Evolutionary conservation across 2,888 invertebrate species (phyloP).

Genomic region (Caenorhabditis virilis): DNA sequence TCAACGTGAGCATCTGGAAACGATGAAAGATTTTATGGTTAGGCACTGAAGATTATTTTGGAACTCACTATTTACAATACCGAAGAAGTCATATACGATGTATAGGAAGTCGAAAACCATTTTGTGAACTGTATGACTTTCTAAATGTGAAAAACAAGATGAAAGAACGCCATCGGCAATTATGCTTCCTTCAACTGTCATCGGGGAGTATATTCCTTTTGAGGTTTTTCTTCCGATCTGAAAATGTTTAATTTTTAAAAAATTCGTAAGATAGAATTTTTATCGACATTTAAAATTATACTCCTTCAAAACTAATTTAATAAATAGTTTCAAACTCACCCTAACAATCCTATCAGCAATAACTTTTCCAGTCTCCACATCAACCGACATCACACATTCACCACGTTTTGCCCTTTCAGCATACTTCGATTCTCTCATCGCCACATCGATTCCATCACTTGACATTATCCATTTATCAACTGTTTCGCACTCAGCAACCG

Average conservation of each 20-base stretch:
- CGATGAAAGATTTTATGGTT: background rate
- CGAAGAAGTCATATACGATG: conserved; percentile 55
- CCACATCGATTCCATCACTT: conserved; percentile 34
- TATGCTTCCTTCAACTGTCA: conserved; percentile 66
- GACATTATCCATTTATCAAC: conserved; percentile 1
- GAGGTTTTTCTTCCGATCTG: conserved; percentile 58
- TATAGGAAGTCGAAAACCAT: conserved; percentile 62
- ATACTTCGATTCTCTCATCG: conserved; percentile 42
- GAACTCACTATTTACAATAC: conserved; percentile 38
- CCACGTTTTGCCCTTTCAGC: conserved; percentile 46
- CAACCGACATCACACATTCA: conserved; percentile 61
- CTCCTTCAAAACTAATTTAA: too few relatives aligned
- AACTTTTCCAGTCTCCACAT: conserved; percentile 31
- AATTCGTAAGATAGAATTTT: background rate
- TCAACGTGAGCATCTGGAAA: conserved; percentile 32
- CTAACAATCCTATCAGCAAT: conserved; percentile 55
- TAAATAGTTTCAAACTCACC: too few relatives aligned
- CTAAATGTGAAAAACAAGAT: conserved; percentile 67
- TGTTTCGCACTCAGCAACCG: conserved; percentile 54
- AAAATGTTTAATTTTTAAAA: background rate
- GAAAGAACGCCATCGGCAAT: conserved; percentile 62
- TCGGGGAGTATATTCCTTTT: conserved; percentile 66
- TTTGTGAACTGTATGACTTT: conserved; percentile 64
- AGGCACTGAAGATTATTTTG: background rate
- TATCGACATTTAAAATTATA: too few relatives aligned